Evolutionary conservation across 2,797 vertebrate genomes (phyloP).

Genomic region (Octomys mimax): DNA sequence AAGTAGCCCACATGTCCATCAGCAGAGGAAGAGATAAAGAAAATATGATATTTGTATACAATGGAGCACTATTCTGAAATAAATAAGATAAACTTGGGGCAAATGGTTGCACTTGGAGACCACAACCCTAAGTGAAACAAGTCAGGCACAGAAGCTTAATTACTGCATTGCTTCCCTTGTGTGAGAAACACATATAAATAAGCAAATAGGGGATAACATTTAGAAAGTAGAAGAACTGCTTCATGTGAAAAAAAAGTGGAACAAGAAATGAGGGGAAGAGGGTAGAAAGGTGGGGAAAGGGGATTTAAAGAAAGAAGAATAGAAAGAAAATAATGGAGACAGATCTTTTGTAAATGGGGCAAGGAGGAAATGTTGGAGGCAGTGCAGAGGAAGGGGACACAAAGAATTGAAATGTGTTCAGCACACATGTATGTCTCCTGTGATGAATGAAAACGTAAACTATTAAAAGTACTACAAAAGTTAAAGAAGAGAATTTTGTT

Average conservation of each 20-base stretch:
- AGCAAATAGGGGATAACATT: neutral
- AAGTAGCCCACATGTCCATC: neutral
- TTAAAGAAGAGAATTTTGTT: neutral
- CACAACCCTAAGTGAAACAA: neutral
- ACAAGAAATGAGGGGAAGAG: neutral
- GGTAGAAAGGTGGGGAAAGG: neutral
- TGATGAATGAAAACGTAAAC: neutral
- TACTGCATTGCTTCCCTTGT: neutral
- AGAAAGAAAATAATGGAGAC: neutral
- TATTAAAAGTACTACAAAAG: neutral
- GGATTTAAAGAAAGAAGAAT: neutral
- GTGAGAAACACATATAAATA: neutral
- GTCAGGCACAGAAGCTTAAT: neutral
- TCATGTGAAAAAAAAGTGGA: neutral
- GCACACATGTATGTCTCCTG: neutral
- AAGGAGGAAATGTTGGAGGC: too few species aligned
- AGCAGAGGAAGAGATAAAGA: neutral
- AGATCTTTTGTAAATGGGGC: neutral
- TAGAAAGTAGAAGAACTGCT: neutral
- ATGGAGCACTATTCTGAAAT: neutral
- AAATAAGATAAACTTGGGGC: neutral
- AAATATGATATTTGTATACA: neutral
- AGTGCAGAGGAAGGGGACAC: accelerated
- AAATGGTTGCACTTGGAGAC: neutral
- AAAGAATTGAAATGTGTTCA: neutral